These are phyloP conservation scores for Phrynocephalus vlangalii DNA, from an alignment of 2,797 vertebrate genomes.

Conservation along the genomic window DNA sequence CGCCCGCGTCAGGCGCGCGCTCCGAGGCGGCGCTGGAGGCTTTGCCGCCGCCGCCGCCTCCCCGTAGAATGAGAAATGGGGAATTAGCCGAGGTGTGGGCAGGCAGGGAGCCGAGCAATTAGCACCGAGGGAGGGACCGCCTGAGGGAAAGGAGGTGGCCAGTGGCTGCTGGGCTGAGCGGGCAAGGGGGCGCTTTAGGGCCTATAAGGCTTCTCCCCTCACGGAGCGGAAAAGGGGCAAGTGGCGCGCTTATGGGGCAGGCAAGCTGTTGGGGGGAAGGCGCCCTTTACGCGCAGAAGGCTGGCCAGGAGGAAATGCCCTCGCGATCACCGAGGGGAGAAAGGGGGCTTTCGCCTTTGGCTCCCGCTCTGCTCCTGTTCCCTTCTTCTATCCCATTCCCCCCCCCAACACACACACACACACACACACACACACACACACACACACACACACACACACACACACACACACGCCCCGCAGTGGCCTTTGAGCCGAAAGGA, in stretches of 20 bases:
- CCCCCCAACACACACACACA: too few relatives aligned
- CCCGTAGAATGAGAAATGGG: constrained; percentile 95
- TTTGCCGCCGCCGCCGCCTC: constrained; percentile 77
- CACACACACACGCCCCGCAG: too few relatives aligned
- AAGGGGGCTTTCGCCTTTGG: not conserved
- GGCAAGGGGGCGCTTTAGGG: not conserved
- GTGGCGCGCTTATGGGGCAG: too few relatives aligned
- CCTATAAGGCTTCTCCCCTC: not conserved
- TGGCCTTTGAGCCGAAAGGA: too few relatives aligned
- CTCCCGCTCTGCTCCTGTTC: not conserved
- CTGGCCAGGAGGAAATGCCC: not conserved
- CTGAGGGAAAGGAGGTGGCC: not conserved
- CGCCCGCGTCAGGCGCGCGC: constrained; percentile 85
- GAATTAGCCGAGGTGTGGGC: constrained; percentile 98
- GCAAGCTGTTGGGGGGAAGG: too few relatives aligned
- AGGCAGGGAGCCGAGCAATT: constrained; percentile 94
- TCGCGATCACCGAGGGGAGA: not conserved
- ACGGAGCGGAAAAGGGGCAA: not conserved
- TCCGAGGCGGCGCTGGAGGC: constrained; percentile 87
- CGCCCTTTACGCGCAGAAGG: too few relatives aligned
- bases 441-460: too few relatives aligned
- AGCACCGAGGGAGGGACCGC: constrained; percentile 68
- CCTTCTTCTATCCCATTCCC: not conserved
- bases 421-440: too few relatives aligned
- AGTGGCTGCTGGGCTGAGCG: not conserved